A percentile compares a stretch with the other conserved stretches of the same genome.
Evolutionary conservation across 1,140 invertebrate genomes (phyloP).

Genomic region (Bicyclus anynana): DNA sequence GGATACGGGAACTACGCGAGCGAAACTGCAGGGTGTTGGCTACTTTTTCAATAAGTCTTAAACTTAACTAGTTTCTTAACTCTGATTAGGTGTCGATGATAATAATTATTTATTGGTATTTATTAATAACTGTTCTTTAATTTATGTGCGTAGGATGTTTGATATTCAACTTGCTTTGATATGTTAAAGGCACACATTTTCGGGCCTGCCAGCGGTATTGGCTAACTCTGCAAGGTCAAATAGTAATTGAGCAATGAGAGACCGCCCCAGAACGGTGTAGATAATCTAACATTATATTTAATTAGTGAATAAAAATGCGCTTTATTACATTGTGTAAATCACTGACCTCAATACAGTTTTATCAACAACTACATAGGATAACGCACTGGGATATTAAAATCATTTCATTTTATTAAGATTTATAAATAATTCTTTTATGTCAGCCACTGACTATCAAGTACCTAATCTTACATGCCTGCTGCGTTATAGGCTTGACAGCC

Average conservation of each 20-base stretch:
- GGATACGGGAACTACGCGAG: too few species aligned
- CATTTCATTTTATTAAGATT: too few species aligned
- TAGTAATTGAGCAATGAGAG: conserved; percentile 43
- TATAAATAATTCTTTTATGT: too few species aligned
- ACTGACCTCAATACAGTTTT: conserved; percentile 18
- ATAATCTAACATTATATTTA: conserved; percentile 46
- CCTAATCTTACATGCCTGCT: too few species aligned
- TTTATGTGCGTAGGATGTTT: not conserved
- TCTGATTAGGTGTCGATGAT: too few species aligned
- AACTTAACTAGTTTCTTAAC: too few species aligned
- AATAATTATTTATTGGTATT: too few species aligned
- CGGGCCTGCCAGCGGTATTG: conserved; percentile 36
- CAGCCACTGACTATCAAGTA: too few species aligned
- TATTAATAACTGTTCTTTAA: not conserved
- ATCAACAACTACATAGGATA: not conserved
- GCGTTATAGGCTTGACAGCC: too few species aligned
- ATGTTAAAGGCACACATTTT: conserved; percentile 28
- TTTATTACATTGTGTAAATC: conserved; percentile 19
- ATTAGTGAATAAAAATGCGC: conserved; percentile 34
- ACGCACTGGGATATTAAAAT: too few species aligned
- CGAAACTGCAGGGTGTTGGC: too few species aligned
- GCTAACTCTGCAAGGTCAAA: conserved; percentile 49
- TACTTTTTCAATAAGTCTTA: too few species aligned
- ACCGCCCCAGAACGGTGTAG: conserved; percentile 42
- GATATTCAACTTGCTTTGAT: not conserved